phyloP scores from a whole-genome alignment of 2,888 invertebrate genomes.

The Sinhomidia bicolor region DNA sequence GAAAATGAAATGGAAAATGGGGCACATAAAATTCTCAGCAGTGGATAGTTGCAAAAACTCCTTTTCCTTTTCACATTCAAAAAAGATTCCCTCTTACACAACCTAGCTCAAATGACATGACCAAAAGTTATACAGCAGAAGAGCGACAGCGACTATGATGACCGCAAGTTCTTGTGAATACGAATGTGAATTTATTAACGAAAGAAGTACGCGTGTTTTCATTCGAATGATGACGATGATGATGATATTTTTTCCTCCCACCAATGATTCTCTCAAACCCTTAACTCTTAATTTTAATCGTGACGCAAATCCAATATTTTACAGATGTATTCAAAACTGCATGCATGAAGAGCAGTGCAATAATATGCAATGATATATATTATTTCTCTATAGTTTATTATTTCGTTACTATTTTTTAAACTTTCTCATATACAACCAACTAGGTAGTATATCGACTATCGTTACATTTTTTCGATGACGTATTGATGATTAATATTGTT shows the following conservation, averaged over 20 bases:
- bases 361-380: background rate
- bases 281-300: background rate
- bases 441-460: too few relatives aligned
- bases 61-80: conserved; percentile 2
- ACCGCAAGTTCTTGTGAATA: background rate
- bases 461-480: background rate
- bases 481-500: background rate
- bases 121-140: background rate
- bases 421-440: too few relatives aligned
- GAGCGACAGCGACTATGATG: background rate
- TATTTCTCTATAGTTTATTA: too few relatives aligned
- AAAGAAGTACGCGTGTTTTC: conserved; percentile 13
- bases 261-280: background rate
- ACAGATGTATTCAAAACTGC: background rate
- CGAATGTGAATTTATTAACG: background rate
- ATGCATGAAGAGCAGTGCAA: background rate
- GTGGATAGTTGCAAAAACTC: background rate
- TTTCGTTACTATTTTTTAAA: background rate
- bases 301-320: background rate
- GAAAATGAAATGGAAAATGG: conserved; percentile 24
- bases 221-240: background rate
- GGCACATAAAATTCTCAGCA: conserved; percentile 22
- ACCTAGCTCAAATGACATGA: background rate
- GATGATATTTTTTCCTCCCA: background rate
- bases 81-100: conserved; percentile 33